Percentiles rank a stretch among this genome's conserved stretches.
Conservation (phyloP, 2,888 invertebrate genomes). For the Athripsodes cinereus region DNA sequence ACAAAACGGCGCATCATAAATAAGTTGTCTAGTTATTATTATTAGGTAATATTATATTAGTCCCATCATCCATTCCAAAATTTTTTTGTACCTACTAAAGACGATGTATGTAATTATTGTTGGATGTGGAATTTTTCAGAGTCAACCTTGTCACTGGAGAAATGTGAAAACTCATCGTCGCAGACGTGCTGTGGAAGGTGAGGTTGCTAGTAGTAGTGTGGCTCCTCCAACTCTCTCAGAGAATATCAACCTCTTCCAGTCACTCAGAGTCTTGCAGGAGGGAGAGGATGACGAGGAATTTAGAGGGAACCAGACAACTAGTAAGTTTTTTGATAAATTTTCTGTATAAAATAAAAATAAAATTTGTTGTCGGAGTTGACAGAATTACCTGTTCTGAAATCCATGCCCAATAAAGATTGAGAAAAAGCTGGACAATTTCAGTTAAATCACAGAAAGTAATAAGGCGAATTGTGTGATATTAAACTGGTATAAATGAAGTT, state of each 20-base stretch:
- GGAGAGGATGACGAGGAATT: slow-evolving; percentile 66
- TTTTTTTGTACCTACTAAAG: too few relatives aligned
- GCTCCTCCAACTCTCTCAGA: slow-evolving; percentile 59
- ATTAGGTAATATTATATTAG: too few relatives aligned
- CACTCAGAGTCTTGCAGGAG: slow-evolving; percentile 79
- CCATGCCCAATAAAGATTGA: background rate
- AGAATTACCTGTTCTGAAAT: too few relatives aligned
- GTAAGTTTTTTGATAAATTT: slow-evolving; percentile 2
- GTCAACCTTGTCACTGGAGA: slow-evolving; percentile 90
- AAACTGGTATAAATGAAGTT: too few relatives aligned
- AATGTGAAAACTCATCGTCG: slow-evolving; percentile 77
- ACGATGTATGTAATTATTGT: too few relatives aligned
- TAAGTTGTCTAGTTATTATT: too few relatives aligned
- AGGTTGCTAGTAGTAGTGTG: slow-evolving; percentile 39
- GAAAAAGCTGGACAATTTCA: background rate
- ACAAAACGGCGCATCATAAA: too few relatives aligned
- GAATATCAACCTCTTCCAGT: slow-evolving; percentile 86
- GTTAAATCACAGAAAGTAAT: background rate
- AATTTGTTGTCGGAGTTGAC: too few relatives aligned
- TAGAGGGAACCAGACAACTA: slow-evolving; percentile 30
- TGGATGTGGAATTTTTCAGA: too few relatives aligned
- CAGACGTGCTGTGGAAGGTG: slow-evolving; percentile 41
- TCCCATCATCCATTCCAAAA: too few relatives aligned
- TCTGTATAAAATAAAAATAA: too few relatives aligned
- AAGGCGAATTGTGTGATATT: too few relatives aligned